Evolutionary conservation across 2,113 vertebrate genomes (phyloP), one percentile per base, ranked within the genome.

Genomic region (Scytalopus superciliaris): DNA sequence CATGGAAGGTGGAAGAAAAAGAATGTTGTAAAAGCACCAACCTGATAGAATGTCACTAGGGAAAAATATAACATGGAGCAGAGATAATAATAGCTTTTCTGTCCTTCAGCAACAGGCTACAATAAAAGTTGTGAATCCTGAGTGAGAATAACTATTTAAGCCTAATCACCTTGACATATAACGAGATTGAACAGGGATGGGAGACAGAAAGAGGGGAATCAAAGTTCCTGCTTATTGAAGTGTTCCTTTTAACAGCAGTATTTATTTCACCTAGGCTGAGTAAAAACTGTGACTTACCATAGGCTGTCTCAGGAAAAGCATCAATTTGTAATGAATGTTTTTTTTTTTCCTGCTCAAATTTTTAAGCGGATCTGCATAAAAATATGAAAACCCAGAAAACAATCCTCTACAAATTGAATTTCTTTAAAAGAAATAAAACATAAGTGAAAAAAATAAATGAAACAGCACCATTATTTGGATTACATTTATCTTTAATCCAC

Each of bases 401-500:
- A 94, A 55, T 91, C 70, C 79, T 87, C 75, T 93, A 85, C 62
- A 95, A 97, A 97, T 94, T 93, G 96, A 95, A 93, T 91, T 84
- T 87, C 87, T 93, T 91, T 87, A 90, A 87, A 96, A 91, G 93
- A 96, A 96, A 89, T 84, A 94, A 93, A 95, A 93, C 30, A 31
- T 67, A 69, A 69, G 78, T 68, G 91, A 87, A 84, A 92, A 92
- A 94, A 92, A 85, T 49, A 84, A 92, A 94, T 80, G 91, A 96
- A 95, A 93, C 75, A 50, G 64, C 81, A 80, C 86, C 77, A 87
- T 79, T 94, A 96, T 75, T 76, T 88, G 89, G 96, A 93, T 96
- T 96, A 78, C 80, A 76, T 93, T 96, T 95, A 73, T 95, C 96
- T 97, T 96, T 96, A 95, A 98, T 96, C 95, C 96, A 97, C 93